These are phyloP conservation scores for Takifugu flavidus DNA, from an alignment of 2,113 vertebrate species.

Conservation along the genomic window DNA sequence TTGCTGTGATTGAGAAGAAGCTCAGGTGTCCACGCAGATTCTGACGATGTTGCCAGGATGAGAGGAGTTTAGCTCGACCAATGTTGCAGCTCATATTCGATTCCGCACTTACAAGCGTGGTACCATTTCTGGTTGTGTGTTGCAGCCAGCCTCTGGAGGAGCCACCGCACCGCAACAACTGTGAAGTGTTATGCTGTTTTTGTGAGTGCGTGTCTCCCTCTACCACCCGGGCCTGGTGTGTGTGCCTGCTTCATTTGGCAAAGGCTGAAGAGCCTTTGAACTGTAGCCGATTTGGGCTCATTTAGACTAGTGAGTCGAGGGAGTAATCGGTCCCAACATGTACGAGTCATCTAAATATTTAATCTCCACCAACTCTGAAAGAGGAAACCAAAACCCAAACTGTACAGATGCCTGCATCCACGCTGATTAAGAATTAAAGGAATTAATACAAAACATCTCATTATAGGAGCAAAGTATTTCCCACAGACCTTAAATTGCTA, in stretches of 20 bases:
- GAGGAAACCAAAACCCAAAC: conserved; percentile 16
- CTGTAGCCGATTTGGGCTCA: conserved; percentile 44
- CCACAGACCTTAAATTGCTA: conserved; percentile 19
- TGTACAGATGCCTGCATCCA: conserved; percentile 24
- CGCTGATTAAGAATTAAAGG: conserved; percentile 46
- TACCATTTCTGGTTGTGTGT: conserved; percentile 21
- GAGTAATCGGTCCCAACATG: conserved; percentile 36
- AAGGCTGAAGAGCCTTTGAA: conserved; percentile 45
- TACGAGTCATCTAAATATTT: conserved; percentile 56
- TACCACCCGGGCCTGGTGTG: conserved; percentile 28
- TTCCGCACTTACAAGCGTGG: conserved; percentile 12
- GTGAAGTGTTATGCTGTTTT: conserved; percentile 36
- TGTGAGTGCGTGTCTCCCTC: conserved; percentile 4
- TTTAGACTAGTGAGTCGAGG: conserved; percentile 33
- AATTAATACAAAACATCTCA: conserved; percentile 47
- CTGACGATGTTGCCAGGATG: too few species aligned
- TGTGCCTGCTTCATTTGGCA: conserved; percentile 15
- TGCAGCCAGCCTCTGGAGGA: conserved; percentile 39
- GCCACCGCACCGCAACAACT: conserved; percentile 33
- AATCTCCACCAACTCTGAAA: conserved; percentile 28
- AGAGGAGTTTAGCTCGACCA: conserved; percentile 18
- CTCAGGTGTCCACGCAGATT: too few species aligned
- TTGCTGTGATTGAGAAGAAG: background rate
- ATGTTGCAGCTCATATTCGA: conserved; percentile 38
- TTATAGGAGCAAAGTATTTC: conserved; percentile 21